Percentiles rank a stretch among this genome's conserved stretches.
These are phyloP conservation scores for Atrichornis clamosus DNA, from an alignment of 2,113 vertebrate species.

Conservation along the genomic window DNA sequence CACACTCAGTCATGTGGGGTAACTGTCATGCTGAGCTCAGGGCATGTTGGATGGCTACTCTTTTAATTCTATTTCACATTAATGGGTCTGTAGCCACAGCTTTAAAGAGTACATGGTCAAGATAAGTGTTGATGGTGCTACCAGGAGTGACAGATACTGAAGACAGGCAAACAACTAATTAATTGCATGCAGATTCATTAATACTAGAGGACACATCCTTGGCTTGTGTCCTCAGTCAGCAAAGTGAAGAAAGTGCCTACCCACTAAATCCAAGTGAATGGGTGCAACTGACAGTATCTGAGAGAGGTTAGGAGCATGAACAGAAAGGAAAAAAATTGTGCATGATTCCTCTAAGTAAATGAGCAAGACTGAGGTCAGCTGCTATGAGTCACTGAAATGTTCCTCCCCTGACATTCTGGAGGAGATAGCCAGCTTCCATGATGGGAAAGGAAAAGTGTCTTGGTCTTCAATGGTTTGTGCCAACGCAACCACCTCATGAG, in stretches of 20 bases:
- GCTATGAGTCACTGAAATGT: background rate
- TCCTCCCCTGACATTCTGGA: background rate
- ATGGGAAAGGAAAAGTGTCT: background rate
- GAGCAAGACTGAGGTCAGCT: background rate
- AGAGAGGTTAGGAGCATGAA: background rate
- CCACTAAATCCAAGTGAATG: background rate
- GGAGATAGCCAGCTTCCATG: background rate
- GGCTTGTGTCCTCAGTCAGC: background rate
- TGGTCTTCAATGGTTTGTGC: background rate
- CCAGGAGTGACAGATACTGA: background rate
- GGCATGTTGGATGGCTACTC: background rate
- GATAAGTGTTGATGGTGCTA: background rate
- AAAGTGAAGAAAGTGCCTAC: background rate
- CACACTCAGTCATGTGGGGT: background rate
- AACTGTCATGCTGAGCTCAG: background rate
- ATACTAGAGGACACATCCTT: background rate
- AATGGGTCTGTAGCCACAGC: background rate
- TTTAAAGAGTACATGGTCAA: background rate
- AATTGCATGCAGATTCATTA: background rate
- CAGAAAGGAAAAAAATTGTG: background rate
- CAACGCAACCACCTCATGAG: background rate
- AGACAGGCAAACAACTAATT: background rate
- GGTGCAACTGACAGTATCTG: background rate
- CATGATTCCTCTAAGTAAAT: background rate
- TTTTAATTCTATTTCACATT: background rate